Evolutionary conservation across 2,888 invertebrate species (phyloP), one percentile per base, ranked within the genome.

Genomic region (Agrotis ipsilon): DNA sequence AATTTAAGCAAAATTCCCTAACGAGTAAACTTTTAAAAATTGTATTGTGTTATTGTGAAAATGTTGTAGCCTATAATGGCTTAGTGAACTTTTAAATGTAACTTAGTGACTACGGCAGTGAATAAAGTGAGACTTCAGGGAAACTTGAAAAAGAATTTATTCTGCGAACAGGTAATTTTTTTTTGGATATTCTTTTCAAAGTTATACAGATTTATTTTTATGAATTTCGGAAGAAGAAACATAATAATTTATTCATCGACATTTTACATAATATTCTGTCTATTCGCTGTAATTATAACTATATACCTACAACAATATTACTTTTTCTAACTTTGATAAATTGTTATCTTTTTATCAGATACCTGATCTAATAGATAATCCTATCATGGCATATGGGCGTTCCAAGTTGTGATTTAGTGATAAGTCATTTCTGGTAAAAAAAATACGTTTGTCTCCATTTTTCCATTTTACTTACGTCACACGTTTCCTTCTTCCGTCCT

Each of bases 41-140:
- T 18, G 57, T 16, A 3, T 13, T 14, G 48, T 73, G 58, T 52
- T 19, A 16, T 27, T 72, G 57, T 58, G 13, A 24, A 32, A 32
- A 48, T 27, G 21, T 57, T 43, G 1, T 32, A 45, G 21, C 13
- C 39, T 0, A 11, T 7, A 58, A 78, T 21, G 27, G 46, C 21
- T 1, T 19, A 14, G 48, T 79, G 74, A 58, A 73, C 79, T 79
- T 72, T 52, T 73, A 45, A 79, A 43, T 24, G n/a, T 13, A 43
- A 18, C 11, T 51, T 0, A 27, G 43, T 57, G 49, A 60, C 52
- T 46, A 52, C 16, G 19, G 32, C 54, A 18, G 65, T 76, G 58
- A 49, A 39, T n/a, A 3, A 48, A 62, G 63, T 72, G 79, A 13
- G 43, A 64, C 49, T 61, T 51, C 19, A 43, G 43, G 48, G 49